These are phyloP conservation scores for Patella caerulea DNA, from an alignment of 2,888 invertebrate genomes.

Conservation along the genomic window DNA sequence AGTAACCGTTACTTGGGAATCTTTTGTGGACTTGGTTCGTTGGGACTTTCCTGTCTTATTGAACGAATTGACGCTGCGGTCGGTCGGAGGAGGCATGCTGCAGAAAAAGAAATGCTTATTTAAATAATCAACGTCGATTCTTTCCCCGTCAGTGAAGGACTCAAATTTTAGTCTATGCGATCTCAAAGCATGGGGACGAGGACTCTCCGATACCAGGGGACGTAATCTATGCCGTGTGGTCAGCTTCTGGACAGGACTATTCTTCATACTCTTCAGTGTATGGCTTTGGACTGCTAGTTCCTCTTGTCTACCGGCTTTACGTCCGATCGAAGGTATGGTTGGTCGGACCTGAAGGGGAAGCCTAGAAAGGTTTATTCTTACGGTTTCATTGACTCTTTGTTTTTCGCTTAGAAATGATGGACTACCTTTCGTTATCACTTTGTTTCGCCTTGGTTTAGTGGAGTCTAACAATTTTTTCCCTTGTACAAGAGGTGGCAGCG, in stretches of 20 bases:
- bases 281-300: slow-evolving; percentile 30
- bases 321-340: slow-evolving; percentile 37
- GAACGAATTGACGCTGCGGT: slow-evolving; percentile 24
- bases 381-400: slow-evolving; percentile 47
- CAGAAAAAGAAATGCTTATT: background rate
- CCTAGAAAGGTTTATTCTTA: slow-evolving; percentile 50
- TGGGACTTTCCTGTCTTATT: too few species aligned
- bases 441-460: background rate
- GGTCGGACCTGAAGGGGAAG: slow-evolving; percentile 31
- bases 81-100: slow-evolving; percentile 29
- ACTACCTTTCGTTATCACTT: background rate
- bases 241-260: slow-evolving; percentile 16
- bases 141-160: slow-evolving; percentile 27
- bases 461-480: background rate
- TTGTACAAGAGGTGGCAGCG: background rate
- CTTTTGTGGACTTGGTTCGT: too few species aligned
- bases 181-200: slow-evolving; percentile 17
- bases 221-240: slow-evolving; percentile 41
- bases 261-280: too few species aligned
- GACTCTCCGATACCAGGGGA: slow-evolving; percentile 36
- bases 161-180: slow-evolving; percentile 24
- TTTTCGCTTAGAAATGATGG: slow-evolving; percentile 15
- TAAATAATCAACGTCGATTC: slow-evolving; percentile 26
- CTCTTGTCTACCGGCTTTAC: slow-evolving; percentile 51
- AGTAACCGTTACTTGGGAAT: too few species aligned